Conservation (phyloP, 2,888 invertebrate genomes). For the Sericinus montela region DNA sequence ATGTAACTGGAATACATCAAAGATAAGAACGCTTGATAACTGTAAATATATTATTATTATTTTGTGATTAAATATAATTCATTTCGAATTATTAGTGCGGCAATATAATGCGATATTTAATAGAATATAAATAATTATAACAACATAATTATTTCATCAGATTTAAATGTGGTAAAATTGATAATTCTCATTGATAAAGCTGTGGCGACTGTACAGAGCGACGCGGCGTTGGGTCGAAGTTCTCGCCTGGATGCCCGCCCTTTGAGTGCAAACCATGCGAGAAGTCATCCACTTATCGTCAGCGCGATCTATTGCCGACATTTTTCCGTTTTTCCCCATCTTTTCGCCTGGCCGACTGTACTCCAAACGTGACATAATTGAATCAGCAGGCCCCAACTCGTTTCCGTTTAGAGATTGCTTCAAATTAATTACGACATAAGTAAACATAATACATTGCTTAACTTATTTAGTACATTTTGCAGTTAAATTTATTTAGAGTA, state of each 20-base stretch:
- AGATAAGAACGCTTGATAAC: too few relatives aligned
- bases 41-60: too few relatives aligned
- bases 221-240: conserved; percentile 32
- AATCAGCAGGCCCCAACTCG: conserved; percentile 55
- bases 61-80: too few relatives aligned
- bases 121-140: too few relatives aligned
- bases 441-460: conserved; percentile 24
- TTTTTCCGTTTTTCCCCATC: conserved; percentile 76
- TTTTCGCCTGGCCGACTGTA: conserved; percentile 59
- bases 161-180: conserved; percentile 2
- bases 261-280: conserved; percentile 74
- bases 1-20: too few relatives aligned
- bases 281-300: conserved; percentile 75
- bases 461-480: not conserved
- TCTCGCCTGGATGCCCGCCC: conserved; percentile 61
- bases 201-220: conserved; percentile 22
- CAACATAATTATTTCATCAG: conserved; percentile 12
- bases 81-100: too few relatives aligned
- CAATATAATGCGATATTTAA: too few relatives aligned
- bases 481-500: too few relatives aligned
- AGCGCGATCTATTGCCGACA: conserved; percentile 69
- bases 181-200: not conserved
- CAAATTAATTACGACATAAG: conserved; percentile 66
- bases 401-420: conserved; percentile 42
- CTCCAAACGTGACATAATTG: conserved; percentile 69